phyloP scores from a whole-genome alignment of 1,140 invertebrate genomes.

The Hylaeus volcanicus region DNA sequence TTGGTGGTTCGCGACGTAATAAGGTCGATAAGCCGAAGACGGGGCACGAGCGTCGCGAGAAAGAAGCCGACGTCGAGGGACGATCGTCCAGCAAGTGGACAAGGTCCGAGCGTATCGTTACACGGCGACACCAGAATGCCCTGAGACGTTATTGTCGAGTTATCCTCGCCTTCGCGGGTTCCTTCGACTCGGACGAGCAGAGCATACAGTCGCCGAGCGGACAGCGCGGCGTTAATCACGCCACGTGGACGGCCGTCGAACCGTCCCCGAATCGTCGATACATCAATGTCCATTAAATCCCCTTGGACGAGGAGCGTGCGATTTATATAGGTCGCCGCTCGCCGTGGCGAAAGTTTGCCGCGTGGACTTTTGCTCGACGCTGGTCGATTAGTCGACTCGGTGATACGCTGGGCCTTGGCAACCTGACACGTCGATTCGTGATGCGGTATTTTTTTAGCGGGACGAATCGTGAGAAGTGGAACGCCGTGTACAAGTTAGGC shows the following conservation, averaged over 20 bases:
- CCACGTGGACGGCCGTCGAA: slow-evolving; percentile 49
- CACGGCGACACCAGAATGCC: slow-evolving; percentile 37
- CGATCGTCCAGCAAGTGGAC: slow-evolving; percentile 23
- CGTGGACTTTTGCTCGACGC: slow-evolving; percentile 6
- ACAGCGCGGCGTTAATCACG: slow-evolving; percentile 67
- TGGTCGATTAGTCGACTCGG: neutral
- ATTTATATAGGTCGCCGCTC: slow-evolving; percentile 60
- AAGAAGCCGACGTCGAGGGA: slow-evolving; percentile 24
- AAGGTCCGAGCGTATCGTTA: slow-evolving; percentile 27
- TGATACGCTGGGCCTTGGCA: neutral
- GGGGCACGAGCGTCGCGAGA: slow-evolving; percentile 32
- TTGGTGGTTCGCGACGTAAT: slow-evolving; percentile 45
- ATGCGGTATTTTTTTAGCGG: too few relatives aligned
- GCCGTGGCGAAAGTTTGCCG: slow-evolving; percentile 18
- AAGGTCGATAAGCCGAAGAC: slow-evolving; percentile 58
- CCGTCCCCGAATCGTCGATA: slow-evolving; percentile 58
- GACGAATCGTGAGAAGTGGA: too few relatives aligned
- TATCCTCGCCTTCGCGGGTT: slow-evolving; percentile 24
- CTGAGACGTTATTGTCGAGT: slow-evolving; percentile 52
- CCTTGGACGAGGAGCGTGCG: slow-evolving; percentile 40
- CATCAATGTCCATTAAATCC: slow-evolving; percentile 71
- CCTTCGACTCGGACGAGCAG: neutral
- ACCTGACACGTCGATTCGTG: neutral
- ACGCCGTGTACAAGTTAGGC: too few relatives aligned
- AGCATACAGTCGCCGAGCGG: slow-evolving; percentile 4